These are phyloP conservation scores for Anoura caudifer DNA, from an alignment of 2,113 vertebrate genomes.

Conservation along the genomic window DNA sequence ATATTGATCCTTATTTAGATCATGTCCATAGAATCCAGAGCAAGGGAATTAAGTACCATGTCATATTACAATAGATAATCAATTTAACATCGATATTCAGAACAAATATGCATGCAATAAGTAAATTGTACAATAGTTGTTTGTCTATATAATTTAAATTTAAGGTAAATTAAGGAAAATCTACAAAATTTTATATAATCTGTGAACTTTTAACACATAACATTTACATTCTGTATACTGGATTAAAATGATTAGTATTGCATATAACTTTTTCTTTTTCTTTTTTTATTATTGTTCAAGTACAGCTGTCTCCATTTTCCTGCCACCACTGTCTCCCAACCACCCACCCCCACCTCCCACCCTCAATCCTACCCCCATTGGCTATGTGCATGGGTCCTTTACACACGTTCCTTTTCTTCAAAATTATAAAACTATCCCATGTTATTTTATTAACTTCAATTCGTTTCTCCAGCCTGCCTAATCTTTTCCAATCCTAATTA, in stretches of 20 bases:
- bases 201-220: constrained; percentile 86
- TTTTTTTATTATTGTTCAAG: no score
- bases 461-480: no score
- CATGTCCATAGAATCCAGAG: constrained; percentile 93
- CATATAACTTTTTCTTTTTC: no score
- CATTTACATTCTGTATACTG: constrained; percentile 95
- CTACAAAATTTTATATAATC: constrained; percentile 80
- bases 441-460: no score
- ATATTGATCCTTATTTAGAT: constrained; percentile 90
- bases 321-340: no score
- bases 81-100: constrained; percentile 87
- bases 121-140: constrained; percentile 90
- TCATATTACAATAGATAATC: constrained; percentile 82
- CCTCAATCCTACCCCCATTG: no score
- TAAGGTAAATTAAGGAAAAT: constrained; percentile 80
- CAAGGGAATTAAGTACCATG: constrained; percentile 87
- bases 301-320: no score
- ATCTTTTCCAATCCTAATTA: no score
- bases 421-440: no score
- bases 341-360: no score
- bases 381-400: no score
- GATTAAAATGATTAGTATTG: constrained; percentile 75
- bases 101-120: constrained; percentile 84
- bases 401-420: no score
- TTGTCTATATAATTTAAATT: constrained; percentile 84